A percentile compares a stretch with the other conserved stretches of the same genome.
Conservation (phyloP, 2,797 vertebrate genomes). For the Lepus townsendii region DNA sequence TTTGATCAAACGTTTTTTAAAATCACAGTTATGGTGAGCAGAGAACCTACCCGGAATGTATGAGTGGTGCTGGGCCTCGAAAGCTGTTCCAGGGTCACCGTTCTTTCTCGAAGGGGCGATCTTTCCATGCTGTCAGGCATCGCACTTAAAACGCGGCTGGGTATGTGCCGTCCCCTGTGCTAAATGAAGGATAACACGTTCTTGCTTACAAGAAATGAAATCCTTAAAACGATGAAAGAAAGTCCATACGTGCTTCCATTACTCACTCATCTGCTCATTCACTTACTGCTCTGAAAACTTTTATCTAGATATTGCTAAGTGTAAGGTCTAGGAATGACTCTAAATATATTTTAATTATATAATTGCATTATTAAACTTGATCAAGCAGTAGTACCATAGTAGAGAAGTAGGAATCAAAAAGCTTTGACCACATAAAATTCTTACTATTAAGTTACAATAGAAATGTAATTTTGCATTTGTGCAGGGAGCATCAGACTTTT, state of each 20-base stretch:
- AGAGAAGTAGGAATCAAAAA: neutral
- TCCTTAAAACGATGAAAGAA: neutral
- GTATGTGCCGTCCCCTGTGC: conserved; percentile 84
- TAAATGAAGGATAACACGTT: conserved; percentile 63
- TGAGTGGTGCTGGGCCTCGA: conserved; percentile 92
- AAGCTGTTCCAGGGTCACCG: conserved; percentile 83
- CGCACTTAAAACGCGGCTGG: conserved; percentile 87
- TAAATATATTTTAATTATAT: conserved; percentile 3
- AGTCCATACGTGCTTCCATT: neutral
- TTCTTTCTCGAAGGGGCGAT: conserved; percentile 87
- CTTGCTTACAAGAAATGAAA: conserved; percentile 46
- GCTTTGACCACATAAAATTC: neutral
- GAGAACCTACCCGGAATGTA: conserved; percentile 88
- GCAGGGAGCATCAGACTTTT: neutral
- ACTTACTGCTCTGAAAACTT: neutral
- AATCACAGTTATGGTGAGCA: neutral
- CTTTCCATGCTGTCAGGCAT: conserved; percentile 84
- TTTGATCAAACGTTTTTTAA: neutral
- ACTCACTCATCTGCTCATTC: neutral
- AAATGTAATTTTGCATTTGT: neutral
- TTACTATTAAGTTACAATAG: neutral
- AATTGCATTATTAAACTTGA: neutral
- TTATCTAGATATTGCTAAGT: neutral
- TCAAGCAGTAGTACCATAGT: neutral
- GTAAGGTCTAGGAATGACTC: neutral